Conservation (phyloP, 2,113 vertebrate species). For the Phasianus colchicus region DNA sequence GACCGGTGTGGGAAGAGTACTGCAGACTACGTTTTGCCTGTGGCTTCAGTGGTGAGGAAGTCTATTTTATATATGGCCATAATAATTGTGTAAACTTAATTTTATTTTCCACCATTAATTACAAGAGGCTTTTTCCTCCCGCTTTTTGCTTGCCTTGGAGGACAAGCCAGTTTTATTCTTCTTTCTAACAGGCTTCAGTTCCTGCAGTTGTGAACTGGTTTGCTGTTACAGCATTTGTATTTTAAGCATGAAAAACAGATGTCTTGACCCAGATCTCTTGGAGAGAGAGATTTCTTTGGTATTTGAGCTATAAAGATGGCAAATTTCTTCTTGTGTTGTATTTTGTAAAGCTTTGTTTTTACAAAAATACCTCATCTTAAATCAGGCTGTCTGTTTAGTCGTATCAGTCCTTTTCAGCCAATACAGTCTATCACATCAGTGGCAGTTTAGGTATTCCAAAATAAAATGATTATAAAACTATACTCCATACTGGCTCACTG, state of each 20-base stretch:
- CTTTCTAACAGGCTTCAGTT: conserved; percentile 38
- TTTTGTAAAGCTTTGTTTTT: conserved; percentile 55
- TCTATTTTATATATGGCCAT: background rate
- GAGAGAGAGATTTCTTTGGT: conserved; percentile 42
- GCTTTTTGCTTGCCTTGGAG: background rate
- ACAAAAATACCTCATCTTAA: conserved; percentile 42
- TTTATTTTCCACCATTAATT: conserved; percentile 55
- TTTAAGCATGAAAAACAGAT: conserved; percentile 58
- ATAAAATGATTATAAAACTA: background rate
- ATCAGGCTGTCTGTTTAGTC: conserved; percentile 27
- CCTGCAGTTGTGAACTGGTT: conserved; percentile 30
- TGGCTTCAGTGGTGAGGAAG: background rate
- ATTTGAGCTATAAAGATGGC: conserved; percentile 44
- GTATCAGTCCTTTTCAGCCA: background rate
- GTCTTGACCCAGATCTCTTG: conserved; percentile 23
- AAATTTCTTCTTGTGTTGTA: background rate
- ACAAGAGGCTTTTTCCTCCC: background rate
- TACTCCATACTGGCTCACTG: background rate
- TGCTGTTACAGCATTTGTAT: conserved; percentile 55
- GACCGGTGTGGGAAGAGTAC: background rate
- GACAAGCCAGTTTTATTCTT: conserved; percentile 22
- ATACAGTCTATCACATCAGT: background rate
- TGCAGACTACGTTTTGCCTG: background rate
- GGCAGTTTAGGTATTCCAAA: conserved; percentile 25
- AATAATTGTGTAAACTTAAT: conserved; percentile 12